Percentiles rank a stretch among this genome's conserved stretches.
These are phyloP conservation scores for Spodoptera exigua DNA, from an alignment of 2,888 invertebrate genomes.

Conservation along the genomic window DNA sequence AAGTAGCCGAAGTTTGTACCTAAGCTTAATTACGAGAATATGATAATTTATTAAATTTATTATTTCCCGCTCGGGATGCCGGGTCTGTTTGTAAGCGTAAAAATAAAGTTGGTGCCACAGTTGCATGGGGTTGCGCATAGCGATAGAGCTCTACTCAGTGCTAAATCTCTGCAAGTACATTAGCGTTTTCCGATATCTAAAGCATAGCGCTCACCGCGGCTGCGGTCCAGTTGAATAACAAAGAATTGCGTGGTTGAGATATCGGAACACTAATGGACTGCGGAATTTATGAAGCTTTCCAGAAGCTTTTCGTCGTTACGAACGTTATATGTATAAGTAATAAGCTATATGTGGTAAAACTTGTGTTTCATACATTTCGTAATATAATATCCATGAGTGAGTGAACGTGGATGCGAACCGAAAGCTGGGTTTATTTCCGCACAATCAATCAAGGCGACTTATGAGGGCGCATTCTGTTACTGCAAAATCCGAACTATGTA, in stretches of 20 bases:
- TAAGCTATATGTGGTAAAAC: constrained; percentile 41
- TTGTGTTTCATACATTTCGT: constrained; percentile 43
- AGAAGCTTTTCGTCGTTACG: constrained; percentile 64
- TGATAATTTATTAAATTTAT: constrained; percentile 47
- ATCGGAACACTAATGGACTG: constrained; percentile 84
- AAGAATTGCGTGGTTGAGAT: constrained; percentile 85
- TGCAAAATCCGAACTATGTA: constrained; percentile 72
- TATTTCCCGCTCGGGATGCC: constrained; percentile 42
- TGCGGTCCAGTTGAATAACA: constrained; percentile 84
- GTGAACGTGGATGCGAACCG: constrained; percentile 62
- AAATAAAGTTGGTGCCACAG: constrained; percentile 59
- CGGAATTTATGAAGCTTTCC: constrained; percentile 79
- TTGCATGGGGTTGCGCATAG: constrained; percentile 62
- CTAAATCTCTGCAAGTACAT: constrained; percentile 83
- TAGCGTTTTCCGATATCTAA: constrained; percentile 87
- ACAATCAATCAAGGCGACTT: constrained; percentile 83
- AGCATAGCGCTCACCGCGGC: constrained; percentile 78
- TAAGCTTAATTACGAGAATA: constrained; percentile 49
- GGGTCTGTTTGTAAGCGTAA: constrained; percentile 37
- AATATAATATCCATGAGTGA: constrained; percentile 56
- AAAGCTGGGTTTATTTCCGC: constrained; percentile 80
- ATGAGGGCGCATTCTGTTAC: constrained; percentile 76
- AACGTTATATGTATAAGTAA: constrained; percentile 54
- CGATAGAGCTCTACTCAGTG: constrained; percentile 64
- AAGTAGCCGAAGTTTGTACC: constrained; percentile 28